These are phyloP conservation scores for Lutjanus campechanus DNA, from an alignment of 2,797 vertebrate species.

Conservation along the genomic window DNA sequence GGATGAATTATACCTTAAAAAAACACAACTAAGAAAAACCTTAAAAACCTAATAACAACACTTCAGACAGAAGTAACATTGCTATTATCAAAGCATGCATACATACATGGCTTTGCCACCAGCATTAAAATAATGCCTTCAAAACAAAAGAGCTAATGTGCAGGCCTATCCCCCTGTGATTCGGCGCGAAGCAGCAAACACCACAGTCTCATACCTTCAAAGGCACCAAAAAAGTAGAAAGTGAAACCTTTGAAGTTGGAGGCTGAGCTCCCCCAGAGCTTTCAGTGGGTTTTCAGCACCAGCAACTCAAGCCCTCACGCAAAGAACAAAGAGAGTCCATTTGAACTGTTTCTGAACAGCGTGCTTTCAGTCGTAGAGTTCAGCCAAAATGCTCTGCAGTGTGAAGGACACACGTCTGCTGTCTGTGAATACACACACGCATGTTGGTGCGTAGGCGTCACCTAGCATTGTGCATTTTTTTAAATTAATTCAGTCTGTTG, in stretches of 20 bases:
- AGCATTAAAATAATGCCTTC: slow-evolving; percentile 48
- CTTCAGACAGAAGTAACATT: slow-evolving; percentile 28
- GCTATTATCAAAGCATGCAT: slow-evolving; percentile 45
- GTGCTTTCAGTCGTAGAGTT: slow-evolving; percentile 32
- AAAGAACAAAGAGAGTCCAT: slow-evolving; percentile 57
- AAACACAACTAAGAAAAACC: not conserved
- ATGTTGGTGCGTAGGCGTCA: not conserved
- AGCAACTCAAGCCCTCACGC: slow-evolving; percentile 54
- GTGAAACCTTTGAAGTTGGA: slow-evolving; percentile 66
- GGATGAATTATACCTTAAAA: too few relatives aligned
- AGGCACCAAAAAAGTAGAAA: slow-evolving; percentile 64
- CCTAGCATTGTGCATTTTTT: not conserved
- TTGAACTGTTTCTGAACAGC: slow-evolving; percentile 42
- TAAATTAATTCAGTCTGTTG: slow-evolving; percentile 1
- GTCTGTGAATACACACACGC: slow-evolving; percentile 8
- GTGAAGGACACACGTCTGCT: slow-evolving; percentile 41
- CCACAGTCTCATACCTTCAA: slow-evolving; percentile 69
- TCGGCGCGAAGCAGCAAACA: slow-evolving; percentile 58
- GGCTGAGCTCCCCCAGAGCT: slow-evolving; percentile 60
- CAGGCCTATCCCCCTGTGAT: slow-evolving; percentile 60
- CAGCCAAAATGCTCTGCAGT: slow-evolving; percentile 31
- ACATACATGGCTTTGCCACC: slow-evolving; percentile 20
- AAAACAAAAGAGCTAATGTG: slow-evolving; percentile 60
- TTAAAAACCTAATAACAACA: slow-evolving; percentile 1
- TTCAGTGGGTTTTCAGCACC: slow-evolving; percentile 51